Evolutionary conservation across 2,113 vertebrate species (phyloP), one percentile per base, ranked within the genome.

Genomic region (Semicossyphus pulcher): DNA sequence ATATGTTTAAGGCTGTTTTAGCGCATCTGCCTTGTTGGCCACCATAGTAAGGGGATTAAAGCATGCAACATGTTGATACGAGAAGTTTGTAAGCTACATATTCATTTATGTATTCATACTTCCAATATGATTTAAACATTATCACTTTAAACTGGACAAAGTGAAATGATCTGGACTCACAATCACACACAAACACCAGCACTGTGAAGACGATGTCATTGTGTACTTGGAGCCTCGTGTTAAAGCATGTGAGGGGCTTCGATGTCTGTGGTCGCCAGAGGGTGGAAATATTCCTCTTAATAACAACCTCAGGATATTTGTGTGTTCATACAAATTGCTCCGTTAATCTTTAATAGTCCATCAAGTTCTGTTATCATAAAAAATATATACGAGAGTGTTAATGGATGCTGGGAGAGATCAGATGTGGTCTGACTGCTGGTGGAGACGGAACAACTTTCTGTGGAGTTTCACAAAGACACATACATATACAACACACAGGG

Each of bases 271-370:
- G 31, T 45, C 14, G 12, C n/a, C 21, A n/a, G 23, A n/a, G 9
- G 23, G 37, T 71, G 73, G 73, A 86, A 78, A 75, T 68, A 59
- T 54, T 60, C 31, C 0, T 45, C 59, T 83, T 63, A 52, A 41
- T 10, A 20, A 53, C 3, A 39, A 78, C 60, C 65, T 63, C 64
- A 34, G 64, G 60, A 81, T 71, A 60, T 78, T 64, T 81, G 65
- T 71, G 64, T 56, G 51, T 74, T 61, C 28, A 52, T 37, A 52
- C 51, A 56, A 86, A 78, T 41, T 61, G 66, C 60, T 51, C 47
- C n/a, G 1, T 67, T 66, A 59, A 57, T 61, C 36, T 75, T 81
- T 81, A 75, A 63, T 41, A 59, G 26, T 39, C 41, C 63, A 79
- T 69, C 58, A 63, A 26, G 36, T 67, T 59, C n/a, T 54, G 48